A percentile compares a stretch with the other conserved stretches of the same genome.
Conservation (phyloP, 2,888 invertebrate genomes). For the Stenichneumon culpator region DNA sequence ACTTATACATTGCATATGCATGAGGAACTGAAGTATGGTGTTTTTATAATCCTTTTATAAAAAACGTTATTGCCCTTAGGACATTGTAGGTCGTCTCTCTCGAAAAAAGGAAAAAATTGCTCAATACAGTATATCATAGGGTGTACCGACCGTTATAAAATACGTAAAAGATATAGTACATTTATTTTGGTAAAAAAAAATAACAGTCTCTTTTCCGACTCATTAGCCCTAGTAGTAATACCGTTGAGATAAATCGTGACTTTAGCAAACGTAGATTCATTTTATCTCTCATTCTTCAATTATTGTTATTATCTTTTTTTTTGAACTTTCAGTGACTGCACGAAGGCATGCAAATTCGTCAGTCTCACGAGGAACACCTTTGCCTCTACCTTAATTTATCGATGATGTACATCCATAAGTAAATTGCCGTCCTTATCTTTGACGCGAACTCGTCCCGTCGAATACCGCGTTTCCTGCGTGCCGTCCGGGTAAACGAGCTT, state of each 20-base stretch:
- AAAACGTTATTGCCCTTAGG: background rate
- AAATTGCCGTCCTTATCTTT: slow-evolving; percentile 95
- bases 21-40: slow-evolving; percentile 31
- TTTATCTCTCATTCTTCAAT: background rate
- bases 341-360: slow-evolving; percentile 21
- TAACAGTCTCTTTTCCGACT: slow-evolving; percentile 43
- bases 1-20: slow-evolving; percentile 23
- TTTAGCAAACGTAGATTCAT: slow-evolving; percentile 9
- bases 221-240: slow-evolving; percentile 11
- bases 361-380: background rate
- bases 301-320: background rate
- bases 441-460: slow-evolving; percentile 94
- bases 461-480: slow-evolving; percentile 95
- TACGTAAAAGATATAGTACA: slow-evolving; percentile 52
- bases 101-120: slow-evolving; percentile 27
- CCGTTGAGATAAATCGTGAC: slow-evolving; percentile 22
- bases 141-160: slow-evolving; percentile 41
- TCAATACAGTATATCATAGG: slow-evolving; percentile 33
- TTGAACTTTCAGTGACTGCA: background rate
- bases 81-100: background rate
- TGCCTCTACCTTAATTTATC: slow-evolving; percentile 33
- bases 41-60: slow-evolving; percentile 4
- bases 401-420: slow-evolving; percentile 89
- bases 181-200: slow-evolving; percentile 49
- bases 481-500: slow-evolving; percentile 96